phyloP scores from a whole-genome alignment of 1,140 invertebrate species.

The Caligus rogercresseyi region DNA sequence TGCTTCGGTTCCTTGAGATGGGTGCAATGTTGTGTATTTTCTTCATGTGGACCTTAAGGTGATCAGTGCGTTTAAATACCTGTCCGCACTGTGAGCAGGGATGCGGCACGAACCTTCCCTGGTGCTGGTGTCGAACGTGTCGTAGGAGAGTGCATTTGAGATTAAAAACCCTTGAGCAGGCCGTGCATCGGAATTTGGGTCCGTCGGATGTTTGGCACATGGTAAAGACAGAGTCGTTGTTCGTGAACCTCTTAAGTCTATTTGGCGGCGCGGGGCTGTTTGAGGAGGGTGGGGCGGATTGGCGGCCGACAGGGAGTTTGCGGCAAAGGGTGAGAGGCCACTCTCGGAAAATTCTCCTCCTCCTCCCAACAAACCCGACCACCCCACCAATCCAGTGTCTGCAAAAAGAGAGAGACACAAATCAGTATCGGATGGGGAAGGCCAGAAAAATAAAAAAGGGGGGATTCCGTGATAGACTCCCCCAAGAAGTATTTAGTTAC shows the following conservation, averaged over 20 bases:
- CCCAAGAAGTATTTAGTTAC: too few relatives aligned
- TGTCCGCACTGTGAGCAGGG: conserved; percentile 16
- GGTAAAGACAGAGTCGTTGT: conserved; percentile 11
- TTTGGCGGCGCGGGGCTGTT: background rate
- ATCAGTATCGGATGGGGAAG: background rate
- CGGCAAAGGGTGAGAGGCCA: background rate
- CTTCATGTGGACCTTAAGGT: conserved; percentile 19
- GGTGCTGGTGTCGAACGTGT: conserved; percentile 19
- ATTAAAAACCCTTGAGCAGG: conserved; percentile 13
- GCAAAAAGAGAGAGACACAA: conserved; percentile 18
- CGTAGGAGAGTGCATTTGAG: conserved; percentile 19
- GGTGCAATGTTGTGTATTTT: conserved; percentile 18
- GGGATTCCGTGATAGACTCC: too few relatives aligned
- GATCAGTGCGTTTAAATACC: conserved; percentile 18
- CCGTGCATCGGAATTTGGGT: conserved; percentile 11
- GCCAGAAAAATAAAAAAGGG: conserved; percentile 1
- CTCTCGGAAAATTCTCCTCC: conserved; percentile 17
- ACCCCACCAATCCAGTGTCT: conserved; percentile 19
- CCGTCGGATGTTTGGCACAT: conserved; percentile 15
- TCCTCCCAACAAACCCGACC: conserved; percentile 12
- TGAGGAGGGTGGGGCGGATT: background rate
- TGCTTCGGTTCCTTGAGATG: background rate
- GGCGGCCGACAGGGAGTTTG: background rate
- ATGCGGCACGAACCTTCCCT: conserved; percentile 16
- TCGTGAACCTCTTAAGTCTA: conserved; percentile 18